Evolutionary conservation across 2,797 vertebrate species (phyloP).

Genomic region (Acanthis flammea): DNA sequence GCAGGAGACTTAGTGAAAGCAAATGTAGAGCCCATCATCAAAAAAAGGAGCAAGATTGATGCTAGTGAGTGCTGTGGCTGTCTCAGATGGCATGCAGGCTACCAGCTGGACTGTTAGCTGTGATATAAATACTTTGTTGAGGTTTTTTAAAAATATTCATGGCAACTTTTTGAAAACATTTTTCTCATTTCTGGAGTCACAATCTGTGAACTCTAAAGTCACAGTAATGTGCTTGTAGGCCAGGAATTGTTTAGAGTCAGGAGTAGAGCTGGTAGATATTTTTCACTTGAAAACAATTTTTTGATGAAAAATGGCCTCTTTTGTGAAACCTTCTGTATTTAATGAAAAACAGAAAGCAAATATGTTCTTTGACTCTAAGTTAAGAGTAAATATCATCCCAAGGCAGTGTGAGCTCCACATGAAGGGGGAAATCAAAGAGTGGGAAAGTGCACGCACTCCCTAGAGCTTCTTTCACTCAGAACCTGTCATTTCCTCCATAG

Average conservation of each 20-base stretch:
- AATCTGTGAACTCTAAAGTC: constrained; percentile 37
- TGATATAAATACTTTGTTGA: background rate
- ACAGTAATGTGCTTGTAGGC: background rate
- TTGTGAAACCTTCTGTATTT: constrained; percentile 47
- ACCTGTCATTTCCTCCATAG: constrained; percentile 50
- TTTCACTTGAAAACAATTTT: constrained; percentile 59
- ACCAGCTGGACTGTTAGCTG: constrained; percentile 36
- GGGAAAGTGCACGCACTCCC: constrained; percentile 22
- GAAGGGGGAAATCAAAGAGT: constrained; percentile 53
- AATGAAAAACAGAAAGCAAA: constrained; percentile 63
- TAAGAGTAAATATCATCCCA: constrained; percentile 57
- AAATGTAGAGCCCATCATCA: constrained; percentile 36
- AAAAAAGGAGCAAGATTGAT: constrained; percentile 35
- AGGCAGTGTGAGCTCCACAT: constrained; percentile 55
- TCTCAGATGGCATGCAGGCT: constrained; percentile 48
- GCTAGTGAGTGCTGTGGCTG: background rate
- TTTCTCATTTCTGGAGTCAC: constrained; percentile 45
- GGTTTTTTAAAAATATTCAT: background rate
- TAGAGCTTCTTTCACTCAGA: constrained; percentile 49
- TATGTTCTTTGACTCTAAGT: constrained; percentile 46
- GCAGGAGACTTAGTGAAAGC: constrained; percentile 41
- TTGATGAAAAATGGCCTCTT: constrained; percentile 55
- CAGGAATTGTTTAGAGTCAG: constrained; percentile 19
- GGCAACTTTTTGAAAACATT: constrained; percentile 24
- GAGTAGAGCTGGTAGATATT: constrained; percentile 38